Conservation (phyloP, 2,113 vertebrate species). For the Bos indicus region DNA sequence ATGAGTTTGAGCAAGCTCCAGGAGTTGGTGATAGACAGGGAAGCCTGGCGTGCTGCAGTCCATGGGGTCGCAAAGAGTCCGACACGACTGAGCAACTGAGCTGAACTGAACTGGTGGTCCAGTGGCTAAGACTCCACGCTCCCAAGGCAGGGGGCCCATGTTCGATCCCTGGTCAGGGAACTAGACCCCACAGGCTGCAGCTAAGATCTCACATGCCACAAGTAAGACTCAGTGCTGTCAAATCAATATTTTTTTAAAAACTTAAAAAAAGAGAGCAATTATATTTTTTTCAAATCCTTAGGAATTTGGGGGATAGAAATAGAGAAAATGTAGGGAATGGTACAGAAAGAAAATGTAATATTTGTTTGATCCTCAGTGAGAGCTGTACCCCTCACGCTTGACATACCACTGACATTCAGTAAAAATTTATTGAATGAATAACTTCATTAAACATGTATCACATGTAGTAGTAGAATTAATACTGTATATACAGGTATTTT, state of each 20-base stretch:
- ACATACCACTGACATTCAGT: background rate
- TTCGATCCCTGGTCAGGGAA: background rate
- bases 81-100: background rate
- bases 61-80: background rate
- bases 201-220: background rate
- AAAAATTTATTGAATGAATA: constrained; percentile 9
- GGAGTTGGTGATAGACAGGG: background rate
- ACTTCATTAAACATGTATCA: background rate
- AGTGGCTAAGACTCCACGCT: background rate
- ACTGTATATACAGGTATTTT: background rate
- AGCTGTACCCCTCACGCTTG: background rate
- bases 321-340: background rate
- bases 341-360: background rate
- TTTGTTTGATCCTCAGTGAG: background rate
- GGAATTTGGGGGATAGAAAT: background rate
- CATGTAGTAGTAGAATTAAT: background rate
- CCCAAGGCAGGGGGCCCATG: background rate
- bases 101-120: background rate
- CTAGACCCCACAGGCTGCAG: background rate
- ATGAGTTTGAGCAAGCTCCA: background rate
- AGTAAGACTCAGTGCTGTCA: background rate
- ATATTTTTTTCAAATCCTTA: background rate
- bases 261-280: background rate
- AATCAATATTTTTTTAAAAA: background rate
- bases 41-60: background rate